Evolutionary conservation across 2,888 invertebrate genomes (phyloP), one percentile per base, ranked within the genome.

Genomic region (Spatulosminthurus flaviceps): DNA sequence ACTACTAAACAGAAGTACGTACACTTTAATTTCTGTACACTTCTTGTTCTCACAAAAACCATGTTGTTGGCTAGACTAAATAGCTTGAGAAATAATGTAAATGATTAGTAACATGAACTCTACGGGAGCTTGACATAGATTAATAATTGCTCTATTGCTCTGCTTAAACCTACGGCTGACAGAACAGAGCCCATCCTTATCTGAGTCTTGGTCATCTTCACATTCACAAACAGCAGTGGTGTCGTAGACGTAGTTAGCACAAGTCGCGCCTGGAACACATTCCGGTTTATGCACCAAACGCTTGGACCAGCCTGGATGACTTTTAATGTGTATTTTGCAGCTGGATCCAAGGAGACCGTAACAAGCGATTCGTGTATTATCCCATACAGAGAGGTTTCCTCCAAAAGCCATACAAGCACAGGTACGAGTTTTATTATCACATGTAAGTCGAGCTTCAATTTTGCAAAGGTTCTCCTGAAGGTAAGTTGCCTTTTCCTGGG

Each of bases 161-260:
- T 34, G 4, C 9, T 34, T 34, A n/a, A n/a, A n/a, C n/a, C n/a
- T n/a, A n/a, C n/a, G n/a, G n/a, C n/a, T 34, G 34, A 34, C 34
- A 9, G 9, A 34, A 9, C 9, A 34, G 5, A 34, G n/a, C 34
- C 34, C 5, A 34, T 34, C 5, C 5, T 34, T 34, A 34, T 34
- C 9, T 34, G 34, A 4, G 5, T 34, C 5, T 34, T 34, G 4
- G 5, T 34, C n/a, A 0, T 13, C 43, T 2, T 43, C 24, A 60
- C 73, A 73, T 51, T 60, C 2, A 60, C 73, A 73, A 21, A 73
- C 51, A 0, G 21, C 41, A 1, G 26, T 41, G 16, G 74, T 74
- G 16, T 74, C 74, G 61, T 74, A 74, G 13, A 74, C 74, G 34
- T 21, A 74, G 22, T 74, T 29, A 2, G 51, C 74, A 74, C 74